These are phyloP conservation scores for Rotaria macrura DNA, from an alignment of 2,888 invertebrate species.

Conservation along the genomic window DNA sequence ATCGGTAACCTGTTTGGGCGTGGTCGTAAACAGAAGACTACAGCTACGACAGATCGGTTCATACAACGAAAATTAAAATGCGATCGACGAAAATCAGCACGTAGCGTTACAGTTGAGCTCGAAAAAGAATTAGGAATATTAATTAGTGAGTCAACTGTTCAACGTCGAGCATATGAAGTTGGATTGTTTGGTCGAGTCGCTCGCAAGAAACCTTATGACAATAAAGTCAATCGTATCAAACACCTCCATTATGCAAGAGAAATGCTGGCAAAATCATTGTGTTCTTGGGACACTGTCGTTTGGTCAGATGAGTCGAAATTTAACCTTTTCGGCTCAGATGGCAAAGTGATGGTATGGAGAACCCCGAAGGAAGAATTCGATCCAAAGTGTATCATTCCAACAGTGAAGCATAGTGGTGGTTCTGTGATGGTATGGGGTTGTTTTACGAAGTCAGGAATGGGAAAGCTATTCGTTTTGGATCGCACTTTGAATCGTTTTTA, in stretches of 20 bases:
- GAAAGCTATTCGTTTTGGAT: constrained; percentile 31
- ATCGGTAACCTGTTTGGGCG: not conserved
- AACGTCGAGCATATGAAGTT: not conserved
- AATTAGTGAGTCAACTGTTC: not conserved
- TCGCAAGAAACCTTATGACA: not conserved
- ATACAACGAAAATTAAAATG: not conserved
- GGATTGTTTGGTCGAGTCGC: not conserved
- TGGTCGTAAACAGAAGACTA: not conserved
- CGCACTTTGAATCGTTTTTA: constrained; percentile 25
- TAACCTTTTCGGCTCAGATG: too few species aligned
- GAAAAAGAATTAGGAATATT: not conserved
- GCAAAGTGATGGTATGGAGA: not conserved
- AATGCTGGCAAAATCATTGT: not conserved
- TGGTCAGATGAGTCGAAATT: not conserved
- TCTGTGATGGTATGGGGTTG: constrained; percentile 23
- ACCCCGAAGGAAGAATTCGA: not conserved
- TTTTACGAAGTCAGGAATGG: constrained; percentile 30
- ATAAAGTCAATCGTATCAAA: not conserved
- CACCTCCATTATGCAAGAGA: not conserved
- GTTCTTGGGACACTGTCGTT: not conserved
- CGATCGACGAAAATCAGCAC: not conserved
- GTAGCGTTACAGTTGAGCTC: not conserved
- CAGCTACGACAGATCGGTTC: not conserved
- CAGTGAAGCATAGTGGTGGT: not conserved
- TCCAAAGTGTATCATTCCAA: not conserved